Conservation (phyloP, 2,797 vertebrate species). For the Calcarius lapponicus region DNA sequence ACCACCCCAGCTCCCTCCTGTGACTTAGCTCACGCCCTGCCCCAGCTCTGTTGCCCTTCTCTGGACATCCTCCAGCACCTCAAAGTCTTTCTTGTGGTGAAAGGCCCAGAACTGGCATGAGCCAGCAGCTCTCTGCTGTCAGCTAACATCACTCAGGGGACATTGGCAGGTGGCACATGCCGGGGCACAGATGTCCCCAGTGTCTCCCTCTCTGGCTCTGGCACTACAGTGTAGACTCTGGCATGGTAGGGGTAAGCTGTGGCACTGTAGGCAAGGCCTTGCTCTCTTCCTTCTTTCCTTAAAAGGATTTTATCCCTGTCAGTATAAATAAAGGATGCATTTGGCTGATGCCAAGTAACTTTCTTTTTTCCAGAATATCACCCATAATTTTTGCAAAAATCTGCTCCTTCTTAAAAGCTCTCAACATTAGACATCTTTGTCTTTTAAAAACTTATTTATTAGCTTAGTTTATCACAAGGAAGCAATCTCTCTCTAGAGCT, state of each 20-base stretch:
- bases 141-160: background rate
- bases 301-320: background rate
- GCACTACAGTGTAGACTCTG: rapidly evolving
- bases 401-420: background rate
- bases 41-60: background rate
- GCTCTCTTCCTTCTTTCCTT: background rate
- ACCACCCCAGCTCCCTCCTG: background rate
- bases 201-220: background rate
- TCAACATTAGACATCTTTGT: background rate
- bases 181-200: too few relatives aligned
- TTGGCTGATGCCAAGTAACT: rapidly evolving
- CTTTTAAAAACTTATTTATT: background rate
- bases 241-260: background rate
- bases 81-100: background rate
- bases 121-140: background rate
- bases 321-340: background rate
- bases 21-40: background rate
- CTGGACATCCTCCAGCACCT: background rate
- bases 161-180: background rate
- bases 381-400: background rate
- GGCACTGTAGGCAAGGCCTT: background rate
- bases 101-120: background rate
- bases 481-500: background rate
- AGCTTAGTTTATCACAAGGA: background rate
- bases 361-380: background rate